Conservation (phyloP, 2,113 vertebrate genomes). For the Azemiops feae region DNA sequence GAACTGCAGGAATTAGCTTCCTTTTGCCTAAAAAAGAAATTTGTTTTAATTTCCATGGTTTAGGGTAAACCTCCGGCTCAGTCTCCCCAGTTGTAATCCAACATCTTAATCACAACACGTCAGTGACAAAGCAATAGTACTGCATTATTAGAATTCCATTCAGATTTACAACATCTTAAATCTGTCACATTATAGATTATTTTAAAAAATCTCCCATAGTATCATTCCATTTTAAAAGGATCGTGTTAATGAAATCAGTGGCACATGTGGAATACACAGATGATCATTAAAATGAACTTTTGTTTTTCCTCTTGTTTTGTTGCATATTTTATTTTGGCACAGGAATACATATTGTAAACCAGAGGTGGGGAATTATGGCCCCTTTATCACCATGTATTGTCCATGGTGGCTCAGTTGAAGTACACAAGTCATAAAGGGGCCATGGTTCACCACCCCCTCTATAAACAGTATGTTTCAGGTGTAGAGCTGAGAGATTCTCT, state of each 20-base stretch:
- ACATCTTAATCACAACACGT: not conserved
- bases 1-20: not conserved
- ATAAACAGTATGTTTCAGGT: slow-evolving; percentile 4
- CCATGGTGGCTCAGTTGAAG: not conserved
- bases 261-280: not conserved
- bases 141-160: not conserved
- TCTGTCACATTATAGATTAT: not conserved
- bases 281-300: not conserved
- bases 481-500: slow-evolving; percentile 7
- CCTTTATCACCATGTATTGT: too few relatives aligned
- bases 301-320: not conserved
- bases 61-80: not conserved
- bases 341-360: not conserved
- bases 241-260: not conserved
- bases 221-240: not conserved
- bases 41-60: not conserved
- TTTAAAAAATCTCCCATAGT: not conserved
- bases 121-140: not conserved
- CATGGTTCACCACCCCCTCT: not conserved
- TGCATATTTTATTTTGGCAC: slow-evolving; percentile 26
- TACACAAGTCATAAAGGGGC: not conserved
- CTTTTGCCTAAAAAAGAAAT: not conserved
- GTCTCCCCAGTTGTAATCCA: not conserved
- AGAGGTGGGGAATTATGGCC: not conserved
- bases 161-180: not conserved